A percentile compares a stretch with the other conserved stretches of the same genome.
phyloP scores from a whole-genome alignment of 2,888 invertebrate genomes.

The Melanargia galathea region DNA sequence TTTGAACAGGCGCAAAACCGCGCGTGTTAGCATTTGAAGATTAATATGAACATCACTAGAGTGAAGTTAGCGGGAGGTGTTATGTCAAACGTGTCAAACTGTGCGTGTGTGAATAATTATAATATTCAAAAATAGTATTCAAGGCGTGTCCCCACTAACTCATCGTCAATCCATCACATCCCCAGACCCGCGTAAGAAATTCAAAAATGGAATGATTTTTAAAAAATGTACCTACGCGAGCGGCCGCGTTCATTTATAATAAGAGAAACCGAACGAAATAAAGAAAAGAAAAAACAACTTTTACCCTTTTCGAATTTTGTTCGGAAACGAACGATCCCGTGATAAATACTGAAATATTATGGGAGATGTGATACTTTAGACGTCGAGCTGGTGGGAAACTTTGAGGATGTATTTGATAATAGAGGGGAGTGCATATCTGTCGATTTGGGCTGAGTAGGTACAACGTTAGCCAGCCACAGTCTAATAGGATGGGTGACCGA shows the following conservation, averaged over 20 bases:
- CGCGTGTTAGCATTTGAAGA: no score
- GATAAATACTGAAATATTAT: slow-evolving; percentile 82
- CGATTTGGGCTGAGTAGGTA: no score
- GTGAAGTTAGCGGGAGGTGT: no score
- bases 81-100: no score
- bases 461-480: no score
- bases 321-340: slow-evolving; percentile 77
- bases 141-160: neutral
- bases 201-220: slow-evolving; percentile 66
- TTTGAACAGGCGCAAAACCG: no score
- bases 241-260: slow-evolving; percentile 71
- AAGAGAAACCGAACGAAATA: slow-evolving; percentile 57
- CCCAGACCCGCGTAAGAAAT: slow-evolving; percentile 47
- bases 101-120: no score
- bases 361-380: slow-evolving; percentile 67
- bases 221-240: slow-evolving; percentile 58
- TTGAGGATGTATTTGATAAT: no score
- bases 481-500: no score
- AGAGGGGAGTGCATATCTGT: no score
- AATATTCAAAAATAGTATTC: neutral
- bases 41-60: no score
- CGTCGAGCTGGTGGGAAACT: neutral
- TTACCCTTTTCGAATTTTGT: slow-evolving; percentile 71
- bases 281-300: slow-evolving; percentile 48
- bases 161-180: slow-evolving; percentile 28